Evolutionary conservation across 2,113 vertebrate species (phyloP).

Genomic region (Catharus bicknelli): DNA sequence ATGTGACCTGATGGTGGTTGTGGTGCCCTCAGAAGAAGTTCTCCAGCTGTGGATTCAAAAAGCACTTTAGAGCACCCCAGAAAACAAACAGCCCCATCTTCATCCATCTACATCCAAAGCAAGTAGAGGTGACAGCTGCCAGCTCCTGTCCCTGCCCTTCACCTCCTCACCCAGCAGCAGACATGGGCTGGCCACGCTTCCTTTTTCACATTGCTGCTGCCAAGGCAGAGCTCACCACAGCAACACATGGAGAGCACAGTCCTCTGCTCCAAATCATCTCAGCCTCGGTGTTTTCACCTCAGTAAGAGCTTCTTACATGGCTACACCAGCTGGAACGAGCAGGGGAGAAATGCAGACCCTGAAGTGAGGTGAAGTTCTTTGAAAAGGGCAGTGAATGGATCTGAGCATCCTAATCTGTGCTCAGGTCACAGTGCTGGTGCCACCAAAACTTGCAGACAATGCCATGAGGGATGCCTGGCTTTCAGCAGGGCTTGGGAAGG

Average conservation of each 20-base stretch:
- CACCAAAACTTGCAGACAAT: not conserved
- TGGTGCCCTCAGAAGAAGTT: constrained; percentile 55
- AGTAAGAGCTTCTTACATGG: fast-evolving
- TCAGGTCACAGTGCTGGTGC: not conserved
- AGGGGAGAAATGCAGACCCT: not conserved
- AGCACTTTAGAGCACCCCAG: not conserved
- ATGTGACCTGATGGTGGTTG: constrained; percentile 7
- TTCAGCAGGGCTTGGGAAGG: not conserved
- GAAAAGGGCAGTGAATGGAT: not conserved
- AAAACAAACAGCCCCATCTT: not conserved
- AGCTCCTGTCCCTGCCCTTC: not conserved
- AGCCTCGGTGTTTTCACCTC: not conserved
- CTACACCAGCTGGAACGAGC: not conserved
- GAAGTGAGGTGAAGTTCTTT: not conserved
- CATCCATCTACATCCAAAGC: not conserved
- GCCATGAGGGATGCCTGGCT: not conserved
- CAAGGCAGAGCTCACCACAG: not conserved
- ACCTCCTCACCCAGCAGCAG: not conserved
- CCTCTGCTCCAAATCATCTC: not conserved
- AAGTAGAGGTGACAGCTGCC: not conserved
- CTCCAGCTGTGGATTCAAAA: constrained; percentile 44
- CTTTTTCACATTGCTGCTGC: not conserved
- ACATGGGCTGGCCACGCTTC: fast-evolving
- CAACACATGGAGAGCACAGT: not conserved
- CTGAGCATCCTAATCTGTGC: not conserved